Conservation (phyloP, 2,888 invertebrate genomes). For the Tillus elongatus region DNA sequence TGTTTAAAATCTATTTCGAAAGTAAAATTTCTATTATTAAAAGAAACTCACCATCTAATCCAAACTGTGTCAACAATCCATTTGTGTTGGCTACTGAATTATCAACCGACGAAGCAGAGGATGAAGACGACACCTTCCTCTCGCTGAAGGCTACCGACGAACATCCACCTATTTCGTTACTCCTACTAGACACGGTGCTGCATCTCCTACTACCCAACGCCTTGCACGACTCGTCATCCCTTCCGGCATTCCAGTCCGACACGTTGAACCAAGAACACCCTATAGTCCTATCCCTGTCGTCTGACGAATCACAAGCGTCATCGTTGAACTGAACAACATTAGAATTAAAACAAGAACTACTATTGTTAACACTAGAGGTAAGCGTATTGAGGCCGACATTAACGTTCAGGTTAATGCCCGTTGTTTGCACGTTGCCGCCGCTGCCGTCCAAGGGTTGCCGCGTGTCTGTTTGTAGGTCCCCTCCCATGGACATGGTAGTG, state of each 20-base stretch:
- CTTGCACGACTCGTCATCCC: not conserved
- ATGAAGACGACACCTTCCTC: constrained; percentile 2
- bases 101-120: constrained; percentile 15
- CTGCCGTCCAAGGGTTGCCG: constrained; percentile 34
- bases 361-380: constrained; percentile 29
- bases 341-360: constrained; percentile 28
- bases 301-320: constrained; percentile 7
- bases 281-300: constrained; percentile 27
- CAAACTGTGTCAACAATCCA: constrained; percentile 36
- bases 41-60: constrained; percentile 29
- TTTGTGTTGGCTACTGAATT: constrained; percentile 28
- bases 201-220: not conserved
- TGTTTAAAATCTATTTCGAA: constrained; percentile 3
- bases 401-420: constrained; percentile 30
- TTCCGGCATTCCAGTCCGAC: constrained; percentile 25
- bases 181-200: too few relatives aligned
- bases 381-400: constrained; percentile 34
- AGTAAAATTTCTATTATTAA: not conserved
- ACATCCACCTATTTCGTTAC: too few relatives aligned
- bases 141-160: not conserved
- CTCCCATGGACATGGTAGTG: constrained; percentile 24
- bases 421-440: constrained; percentile 30
- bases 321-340: constrained; percentile 11
- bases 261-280: constrained; percentile 38
- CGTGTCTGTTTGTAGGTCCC: constrained; percentile 36